Evolutionary conservation across 2,113 vertebrate species (phyloP).

Genomic region (Carassius gibelio): DNA sequence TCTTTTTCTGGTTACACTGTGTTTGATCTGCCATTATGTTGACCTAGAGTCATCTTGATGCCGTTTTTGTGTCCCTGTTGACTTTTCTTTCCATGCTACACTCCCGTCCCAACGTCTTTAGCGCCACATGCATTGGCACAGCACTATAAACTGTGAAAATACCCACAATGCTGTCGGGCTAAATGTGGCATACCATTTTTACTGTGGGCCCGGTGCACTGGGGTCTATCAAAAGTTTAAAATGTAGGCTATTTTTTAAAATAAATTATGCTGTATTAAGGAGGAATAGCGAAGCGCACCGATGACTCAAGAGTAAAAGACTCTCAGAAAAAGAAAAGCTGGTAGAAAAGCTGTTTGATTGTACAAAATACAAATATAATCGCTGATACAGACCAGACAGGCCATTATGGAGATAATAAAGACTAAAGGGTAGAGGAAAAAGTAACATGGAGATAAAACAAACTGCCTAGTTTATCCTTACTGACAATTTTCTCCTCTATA

Average conservation of each 20-base stretch:
- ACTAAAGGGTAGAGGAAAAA: slow-evolving; percentile 21
- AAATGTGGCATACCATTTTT: slow-evolving; percentile 73
- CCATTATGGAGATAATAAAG: slow-evolving; percentile 12
- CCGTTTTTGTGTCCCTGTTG: slow-evolving; percentile 42
- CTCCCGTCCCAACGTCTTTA: neutral
- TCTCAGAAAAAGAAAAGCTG: too few species aligned
- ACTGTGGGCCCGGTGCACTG: slow-evolving; percentile 73
- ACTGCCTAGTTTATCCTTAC: slow-evolving; percentile 14
- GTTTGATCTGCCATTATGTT: slow-evolving; percentile 56
- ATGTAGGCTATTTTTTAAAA: slow-evolving; percentile 69
- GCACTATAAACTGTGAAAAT: slow-evolving; percentile 65
- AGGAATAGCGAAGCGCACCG: slow-evolving; percentile 64
- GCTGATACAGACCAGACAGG: neutral
- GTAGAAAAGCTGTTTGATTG: neutral
- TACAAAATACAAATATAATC: neutral
- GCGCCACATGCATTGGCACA: slow-evolving; percentile 42
- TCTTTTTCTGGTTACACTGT: slow-evolving; percentile 44
- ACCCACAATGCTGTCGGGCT: slow-evolving; percentile 70
- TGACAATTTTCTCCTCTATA: slow-evolving; percentile 11
- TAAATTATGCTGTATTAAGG: slow-evolving; percentile 76
- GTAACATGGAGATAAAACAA: neutral
- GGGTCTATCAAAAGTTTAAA: slow-evolving; percentile 78
- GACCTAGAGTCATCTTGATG: slow-evolving; percentile 49
- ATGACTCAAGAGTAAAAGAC: slow-evolving; percentile 54
- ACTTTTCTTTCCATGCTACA: slow-evolving; percentile 22